Base-by-base conservation (phyloP, 2,797 vertebrate genomes). In the Hozukius guyotensis region DNA sequence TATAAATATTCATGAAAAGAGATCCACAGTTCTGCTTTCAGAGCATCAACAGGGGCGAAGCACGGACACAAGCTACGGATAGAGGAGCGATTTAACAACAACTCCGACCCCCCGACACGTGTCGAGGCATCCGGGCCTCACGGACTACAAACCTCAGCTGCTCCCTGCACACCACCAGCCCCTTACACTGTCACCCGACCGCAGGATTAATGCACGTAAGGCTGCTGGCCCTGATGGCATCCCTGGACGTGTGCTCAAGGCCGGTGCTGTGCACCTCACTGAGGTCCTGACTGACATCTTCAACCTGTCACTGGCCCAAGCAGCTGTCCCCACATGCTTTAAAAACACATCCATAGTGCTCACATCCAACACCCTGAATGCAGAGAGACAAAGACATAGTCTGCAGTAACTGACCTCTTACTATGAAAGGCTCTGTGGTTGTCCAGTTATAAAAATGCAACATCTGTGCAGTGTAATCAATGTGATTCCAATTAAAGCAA, bases 1-100 rank as follows among this genome's bases (percentile, higher is more conserved):
- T 9, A 66, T 72, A 74, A 76, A 87, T 79, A 87, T 84, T 86
- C 52, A 68, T 76, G 13, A 57, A 72, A 69, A 69, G 11, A 24
- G 2, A 1, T 52, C 42, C 3, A 10, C 6, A 27, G 16, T 18
- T 46, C 63, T 20, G 64, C 25, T 46, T 57, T 55, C 22, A 55
- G 53, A 55, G 16, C 16, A 29, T 29, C 57, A 20, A 31, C 0
- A 18, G 24, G 0, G 57, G 14, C 16, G 0, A 1, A 42, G 24
- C 14, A 49, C 38, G 7, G 20, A 0, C n/a, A 22, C 65, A 32
- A 31, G 27, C 20, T 13, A 67, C 12, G 38, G 38, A 38, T 14
- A 14, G 18, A 69, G 66, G 29, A 34, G 7, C 49, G 14, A 52
- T 70, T 57, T 7, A 56, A 8, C 10, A 60, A 46, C 18, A 22